Conservation (phyloP, 1,140 invertebrate species). For the Oedothorax gibbosus region DNA sequence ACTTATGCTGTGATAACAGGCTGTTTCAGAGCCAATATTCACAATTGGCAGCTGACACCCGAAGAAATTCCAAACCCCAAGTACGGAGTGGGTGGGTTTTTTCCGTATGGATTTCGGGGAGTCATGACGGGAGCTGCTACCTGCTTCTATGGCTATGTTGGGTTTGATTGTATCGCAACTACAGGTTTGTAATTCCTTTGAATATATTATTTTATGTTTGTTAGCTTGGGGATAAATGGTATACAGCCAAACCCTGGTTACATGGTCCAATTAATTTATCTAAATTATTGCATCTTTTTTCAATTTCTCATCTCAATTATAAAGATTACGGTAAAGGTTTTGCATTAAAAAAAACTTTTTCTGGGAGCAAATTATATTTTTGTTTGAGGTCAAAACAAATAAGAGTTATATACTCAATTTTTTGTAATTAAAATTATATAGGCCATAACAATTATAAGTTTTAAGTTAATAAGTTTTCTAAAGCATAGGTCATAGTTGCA, state of each 20-base stretch:
- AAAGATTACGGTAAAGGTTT: neutral
- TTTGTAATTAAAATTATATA: too few relatives aligned
- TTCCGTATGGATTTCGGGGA: constrained; percentile 84
- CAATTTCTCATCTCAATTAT: neutral
- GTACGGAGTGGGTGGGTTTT: constrained; percentile 77
- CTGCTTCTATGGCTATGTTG: constrained; percentile 89
- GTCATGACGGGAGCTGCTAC: constrained; percentile 82
- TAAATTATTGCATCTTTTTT: neutral
- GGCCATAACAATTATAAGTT: too few relatives aligned
- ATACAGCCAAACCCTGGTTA: too few relatives aligned
- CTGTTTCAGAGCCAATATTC: constrained; percentile 77
- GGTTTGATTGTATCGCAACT: constrained; percentile 90
- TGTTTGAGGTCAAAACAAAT: too few relatives aligned
- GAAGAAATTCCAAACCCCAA: constrained; percentile 8
- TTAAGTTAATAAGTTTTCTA: too few relatives aligned
- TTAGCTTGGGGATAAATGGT: too few relatives aligned
- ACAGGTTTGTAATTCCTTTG: constrained; percentile 70
- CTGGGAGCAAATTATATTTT: too few relatives aligned
- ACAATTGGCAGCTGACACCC: constrained; percentile 74
- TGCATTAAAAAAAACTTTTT: too few relatives aligned
- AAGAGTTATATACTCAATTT: too few relatives aligned
- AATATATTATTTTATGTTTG: too few relatives aligned
- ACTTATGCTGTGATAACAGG: constrained; percentile 85
- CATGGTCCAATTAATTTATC: neutral
- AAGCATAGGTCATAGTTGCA: too few relatives aligned